A percentile compares a stretch with the other conserved stretches of the same genome.
Evolutionary conservation across 2,888 invertebrate species (phyloP).

Genomic region (Brachypalpus laphriformis): DNA sequence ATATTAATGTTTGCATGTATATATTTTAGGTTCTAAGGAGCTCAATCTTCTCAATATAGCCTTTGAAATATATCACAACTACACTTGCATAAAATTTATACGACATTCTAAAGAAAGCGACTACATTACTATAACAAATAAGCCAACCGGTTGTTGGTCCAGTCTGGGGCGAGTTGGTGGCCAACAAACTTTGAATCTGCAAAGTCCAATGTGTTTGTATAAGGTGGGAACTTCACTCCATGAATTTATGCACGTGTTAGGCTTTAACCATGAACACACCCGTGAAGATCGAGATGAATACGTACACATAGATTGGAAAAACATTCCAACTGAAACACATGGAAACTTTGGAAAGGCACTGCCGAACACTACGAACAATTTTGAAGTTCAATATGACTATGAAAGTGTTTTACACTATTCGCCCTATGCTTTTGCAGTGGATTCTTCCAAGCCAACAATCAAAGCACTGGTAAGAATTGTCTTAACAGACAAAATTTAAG

Average conservation of each 20-base stretch:
- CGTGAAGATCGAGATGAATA: conserved; percentile 88
- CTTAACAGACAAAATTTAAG: not conserved
- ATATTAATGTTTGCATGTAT: no score
- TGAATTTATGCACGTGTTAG: conserved; percentile 89
- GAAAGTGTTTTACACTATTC: conserved; percentile 63
- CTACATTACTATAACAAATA: conserved; percentile 86
- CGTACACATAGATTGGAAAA: conserved; percentile 79
- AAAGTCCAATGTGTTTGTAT: conserved; percentile 84
- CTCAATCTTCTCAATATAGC: conserved; percentile 80
- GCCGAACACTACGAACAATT: conserved; percentile 78
- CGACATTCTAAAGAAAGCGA: conserved; percentile 84
- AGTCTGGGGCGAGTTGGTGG: conserved; percentile 87
- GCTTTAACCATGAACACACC: conserved; percentile 91
- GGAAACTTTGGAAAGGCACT: conserved; percentile 87
- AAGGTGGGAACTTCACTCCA: conserved; percentile 89
- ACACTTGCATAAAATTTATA: conserved; percentile 88
- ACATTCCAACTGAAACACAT: conserved; percentile 84
- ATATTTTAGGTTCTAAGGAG: conserved; percentile 25
- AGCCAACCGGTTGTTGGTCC: conserved; percentile 89
- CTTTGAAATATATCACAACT: conserved; percentile 87
- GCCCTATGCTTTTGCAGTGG: conserved; percentile 40
- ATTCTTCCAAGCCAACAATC: conserved; percentile 44
- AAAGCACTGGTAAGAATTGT: conserved; percentile 36
- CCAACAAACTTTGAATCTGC: conserved; percentile 71
- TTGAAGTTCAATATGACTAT: conserved; percentile 53